phyloP scores from a whole-genome alignment of 2,888 invertebrate species.

The Andrena flavipes region DNA sequence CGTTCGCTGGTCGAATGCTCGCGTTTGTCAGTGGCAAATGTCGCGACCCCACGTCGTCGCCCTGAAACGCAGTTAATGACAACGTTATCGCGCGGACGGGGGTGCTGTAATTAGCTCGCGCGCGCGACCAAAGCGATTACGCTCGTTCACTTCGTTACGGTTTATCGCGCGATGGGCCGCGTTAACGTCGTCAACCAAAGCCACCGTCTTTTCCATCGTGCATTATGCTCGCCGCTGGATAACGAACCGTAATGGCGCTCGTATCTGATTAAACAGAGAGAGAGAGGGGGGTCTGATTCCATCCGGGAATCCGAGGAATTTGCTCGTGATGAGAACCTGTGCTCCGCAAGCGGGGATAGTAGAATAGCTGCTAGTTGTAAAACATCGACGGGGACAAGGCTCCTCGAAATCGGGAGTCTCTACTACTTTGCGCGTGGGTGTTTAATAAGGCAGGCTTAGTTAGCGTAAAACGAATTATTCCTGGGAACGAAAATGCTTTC shows the following conservation, averaged over 20 bases:
- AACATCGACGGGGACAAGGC: neutral
- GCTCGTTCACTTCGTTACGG: slow-evolving; percentile 32
- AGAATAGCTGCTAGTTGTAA: neutral
- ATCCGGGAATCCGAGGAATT: slow-evolving; percentile 22
- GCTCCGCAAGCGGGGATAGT: neutral
- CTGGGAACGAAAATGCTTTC: too few species aligned
- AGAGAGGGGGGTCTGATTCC: neutral
- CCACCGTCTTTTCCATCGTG: slow-evolving; percentile 32
- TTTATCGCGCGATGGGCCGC: slow-evolving; percentile 35
- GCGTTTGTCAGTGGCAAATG: neutral
- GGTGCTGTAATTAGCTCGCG: slow-evolving; percentile 12
- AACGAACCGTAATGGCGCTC: slow-evolving; percentile 48
- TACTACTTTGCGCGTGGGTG: neutral
- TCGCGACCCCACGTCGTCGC: neutral
- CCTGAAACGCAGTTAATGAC: neutral
- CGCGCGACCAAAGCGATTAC: slow-evolving; percentile 24
- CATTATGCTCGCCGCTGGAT: slow-evolving; percentile 34
- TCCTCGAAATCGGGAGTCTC: neutral
- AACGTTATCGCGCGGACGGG: neutral
- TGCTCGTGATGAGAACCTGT: slow-evolving; percentile 1
- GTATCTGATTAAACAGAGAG: slow-evolving; percentile 41
- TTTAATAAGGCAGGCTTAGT: neutral
- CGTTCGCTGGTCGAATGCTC: neutral
- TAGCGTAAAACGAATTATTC: too few species aligned
- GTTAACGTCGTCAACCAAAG: slow-evolving; percentile 42